A percentile compares a stretch with the other conserved stretches of the same genome.
Conservation (phyloP, 2,797 vertebrate genomes). For the Coracias cyanogaster region DNA sequence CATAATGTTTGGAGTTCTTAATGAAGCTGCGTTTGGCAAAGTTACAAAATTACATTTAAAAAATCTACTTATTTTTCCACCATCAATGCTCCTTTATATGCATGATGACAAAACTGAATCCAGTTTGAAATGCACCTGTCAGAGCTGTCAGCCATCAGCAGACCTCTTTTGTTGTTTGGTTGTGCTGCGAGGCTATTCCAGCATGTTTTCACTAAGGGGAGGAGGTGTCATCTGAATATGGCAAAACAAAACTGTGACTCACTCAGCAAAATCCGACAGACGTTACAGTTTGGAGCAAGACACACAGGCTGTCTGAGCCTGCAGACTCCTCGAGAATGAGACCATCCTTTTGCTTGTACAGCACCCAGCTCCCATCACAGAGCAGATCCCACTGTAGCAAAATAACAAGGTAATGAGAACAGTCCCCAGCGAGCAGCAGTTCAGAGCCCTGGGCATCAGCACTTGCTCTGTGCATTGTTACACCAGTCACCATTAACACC, state of each 20-base stretch:
- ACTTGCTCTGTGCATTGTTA: neutral
- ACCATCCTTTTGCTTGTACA: neutral
- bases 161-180: conserved; percentile 41
- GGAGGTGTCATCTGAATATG: conserved; percentile 60
- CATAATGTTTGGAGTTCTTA: neutral
- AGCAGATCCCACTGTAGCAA: neutral
- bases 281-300: neutral
- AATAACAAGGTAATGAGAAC: fast-evolving
- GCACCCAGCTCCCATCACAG: neutral
- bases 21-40: conserved; percentile 1
- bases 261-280: conserved; percentile 9
- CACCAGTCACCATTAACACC: neutral
- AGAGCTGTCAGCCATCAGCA: conserved; percentile 63
- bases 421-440: neutral
- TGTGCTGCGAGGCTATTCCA: conserved; percentile 41
- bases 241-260: conserved; percentile 64
- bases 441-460: neutral
- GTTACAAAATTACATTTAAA: conserved; percentile 29
- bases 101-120: conserved; percentile 32
- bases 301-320: neutral
- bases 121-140: conserved; percentile 59
- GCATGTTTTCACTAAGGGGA: conserved; percentile 51
- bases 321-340: neutral
- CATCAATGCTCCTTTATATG: neutral
- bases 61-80: conserved; percentile 27